Conservation (phyloP, 2,113 vertebrate genomes). For the Eudyptes chrysolophus region DNA sequence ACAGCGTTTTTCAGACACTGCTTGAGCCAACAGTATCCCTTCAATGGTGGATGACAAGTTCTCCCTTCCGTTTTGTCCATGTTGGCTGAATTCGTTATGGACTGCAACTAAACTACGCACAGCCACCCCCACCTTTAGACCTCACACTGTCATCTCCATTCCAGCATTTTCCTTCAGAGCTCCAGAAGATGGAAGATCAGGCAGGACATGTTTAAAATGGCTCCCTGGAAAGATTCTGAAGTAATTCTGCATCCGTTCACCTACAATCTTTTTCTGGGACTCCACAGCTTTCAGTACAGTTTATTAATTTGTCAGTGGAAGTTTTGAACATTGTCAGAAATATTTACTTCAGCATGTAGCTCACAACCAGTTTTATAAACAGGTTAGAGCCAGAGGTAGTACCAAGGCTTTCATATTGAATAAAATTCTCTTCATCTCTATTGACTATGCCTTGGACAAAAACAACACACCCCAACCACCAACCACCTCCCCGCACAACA, state of each 20-base stretch:
- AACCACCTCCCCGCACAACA: neutral
- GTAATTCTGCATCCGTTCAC: neutral
- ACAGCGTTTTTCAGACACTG: neutral
- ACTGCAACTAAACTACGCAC: neutral
- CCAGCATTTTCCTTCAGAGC: neutral
- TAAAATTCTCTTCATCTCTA: neutral
- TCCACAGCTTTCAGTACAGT: neutral
- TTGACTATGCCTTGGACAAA: neutral
- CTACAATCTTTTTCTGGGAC: neutral
- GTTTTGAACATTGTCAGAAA: neutral
- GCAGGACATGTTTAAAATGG: neutral
- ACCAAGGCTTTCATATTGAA: neutral
- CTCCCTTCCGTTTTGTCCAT: neutral
- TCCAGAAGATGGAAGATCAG: neutral
- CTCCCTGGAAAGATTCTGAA: neutral
- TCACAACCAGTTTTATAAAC: neutral
- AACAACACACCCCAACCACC: fast-evolving
- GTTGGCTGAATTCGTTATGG: neutral
- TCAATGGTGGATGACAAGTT: neutral
- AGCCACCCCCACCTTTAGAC: neutral
- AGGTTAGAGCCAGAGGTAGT: neutral
- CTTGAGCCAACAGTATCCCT: neutral
- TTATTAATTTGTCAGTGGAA: neutral
- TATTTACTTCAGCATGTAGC: neutral
- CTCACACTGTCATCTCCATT: neutral